phyloP scores from a whole-genome alignment of 2,888 invertebrate genomes.

The Bedellia somnulentella region DNA sequence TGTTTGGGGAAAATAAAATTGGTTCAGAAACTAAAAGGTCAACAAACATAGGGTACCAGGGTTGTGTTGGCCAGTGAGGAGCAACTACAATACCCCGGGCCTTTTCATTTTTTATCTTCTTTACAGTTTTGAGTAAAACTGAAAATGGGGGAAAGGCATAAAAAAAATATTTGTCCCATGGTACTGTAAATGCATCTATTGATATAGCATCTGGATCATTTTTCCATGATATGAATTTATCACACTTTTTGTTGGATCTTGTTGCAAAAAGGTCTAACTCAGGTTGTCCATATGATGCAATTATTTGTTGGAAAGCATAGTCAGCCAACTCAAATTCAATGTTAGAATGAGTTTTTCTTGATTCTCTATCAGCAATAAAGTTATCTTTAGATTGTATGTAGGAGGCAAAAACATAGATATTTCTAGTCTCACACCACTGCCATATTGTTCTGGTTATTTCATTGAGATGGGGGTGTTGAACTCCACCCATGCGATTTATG shows the following conservation, averaged over 20 bases:
- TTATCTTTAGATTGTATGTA: slow-evolving; percentile 5
- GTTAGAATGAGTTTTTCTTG: slow-evolving; percentile 1
- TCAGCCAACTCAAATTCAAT: slow-evolving; percentile 2
- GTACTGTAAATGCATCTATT: slow-evolving; percentile 10
- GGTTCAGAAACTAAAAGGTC: not conserved
- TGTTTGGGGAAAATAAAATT: slow-evolving; percentile 1
- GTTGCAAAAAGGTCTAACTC: slow-evolving; percentile 1
- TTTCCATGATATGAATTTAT: slow-evolving; percentile 6
- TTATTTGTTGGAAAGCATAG: slow-evolving; percentile 1
- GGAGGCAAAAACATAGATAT: slow-evolving; percentile 3
- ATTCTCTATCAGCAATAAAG: slow-evolving; percentile 4
- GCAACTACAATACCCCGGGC: slow-evolving; percentile 8
- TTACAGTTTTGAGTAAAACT: slow-evolving; percentile 8
- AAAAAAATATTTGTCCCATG: slow-evolving; percentile 7
- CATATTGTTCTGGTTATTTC: slow-evolving; percentile 1
- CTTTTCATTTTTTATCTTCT: slow-evolving; percentile 8
- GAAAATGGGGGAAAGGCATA: too few relatives aligned
- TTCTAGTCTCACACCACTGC: slow-evolving; percentile 6
- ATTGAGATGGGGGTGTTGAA: too few relatives aligned
- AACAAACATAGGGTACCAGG: slow-evolving; percentile 8
- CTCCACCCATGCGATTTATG: too few relatives aligned
- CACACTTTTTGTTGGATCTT: slow-evolving; percentile 4
- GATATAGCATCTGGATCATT: slow-evolving; percentile 7
- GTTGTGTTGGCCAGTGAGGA: slow-evolving; percentile 10
- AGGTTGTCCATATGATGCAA: not conserved